Base-by-base conservation (phyloP, 2,113 vertebrate species). In the Nothobranchius kuhntae region DNA sequence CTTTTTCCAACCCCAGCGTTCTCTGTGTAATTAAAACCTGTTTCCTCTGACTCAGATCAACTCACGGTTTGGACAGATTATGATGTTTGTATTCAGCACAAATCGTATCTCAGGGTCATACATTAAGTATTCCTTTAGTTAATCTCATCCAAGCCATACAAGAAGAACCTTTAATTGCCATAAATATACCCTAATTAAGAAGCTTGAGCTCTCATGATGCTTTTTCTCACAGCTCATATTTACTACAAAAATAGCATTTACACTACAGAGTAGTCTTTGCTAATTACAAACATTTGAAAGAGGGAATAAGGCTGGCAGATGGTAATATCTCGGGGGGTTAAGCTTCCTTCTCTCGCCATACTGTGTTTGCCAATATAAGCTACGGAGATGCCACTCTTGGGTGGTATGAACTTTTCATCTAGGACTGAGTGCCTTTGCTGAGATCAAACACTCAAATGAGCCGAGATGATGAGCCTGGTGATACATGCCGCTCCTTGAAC, bases 131-230 rank as follows among this genome's bases (percentile, higher is more conserved):
- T 88, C 83, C 78, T 78, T 85, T 47, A 83, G 81, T 83, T 80
- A 78, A 73, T 75, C 68, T 78, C 76, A 81, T 68, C 67, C 56
- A 61, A 48, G 75, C 80, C 3, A 15, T 61, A 62, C 30, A 65
- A 73, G 65, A 70, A 84, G 63, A 72, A 62, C 68, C 61, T 76
- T 82, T 87, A 88, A 86, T 87, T 82, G 80, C 81, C 83, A 82
- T 86, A 86, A 89, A 90, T 84, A 85, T 38, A 65, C 80, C 71
- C 73, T 88, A 87, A 91, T 91, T 88, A 89, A 81, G 69, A 82
- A 45, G 53, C 72, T 81, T 76, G 73, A 78, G 73, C 57, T 77
- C 66, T 70, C 83, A 75, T 86, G 83, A 85, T 77, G 80, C 82
- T 83, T 79, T 58, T 78, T 24, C 61, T 69, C 61, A 0, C 72